Conservation (phyloP, 1,140 invertebrate species). For the Drosophila mojavensis region DNA sequence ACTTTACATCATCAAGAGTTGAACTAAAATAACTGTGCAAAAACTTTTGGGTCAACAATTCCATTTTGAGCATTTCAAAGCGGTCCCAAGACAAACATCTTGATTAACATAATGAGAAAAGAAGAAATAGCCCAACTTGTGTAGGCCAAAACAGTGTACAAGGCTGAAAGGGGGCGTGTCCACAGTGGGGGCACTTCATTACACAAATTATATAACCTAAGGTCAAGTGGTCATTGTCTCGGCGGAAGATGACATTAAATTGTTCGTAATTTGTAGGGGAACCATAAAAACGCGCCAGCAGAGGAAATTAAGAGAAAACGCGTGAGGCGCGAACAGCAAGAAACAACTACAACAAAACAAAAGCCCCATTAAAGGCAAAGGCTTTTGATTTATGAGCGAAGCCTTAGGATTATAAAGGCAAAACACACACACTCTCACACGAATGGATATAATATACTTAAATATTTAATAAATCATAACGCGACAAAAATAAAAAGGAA, state of each 20-base stretch:
- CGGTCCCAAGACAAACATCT: conserved; percentile 31
- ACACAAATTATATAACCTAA: conserved; percentile 43
- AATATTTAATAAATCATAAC: conserved; percentile 46
- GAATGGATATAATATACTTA: conserved; percentile 14
- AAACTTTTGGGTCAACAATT: conserved; percentile 41
- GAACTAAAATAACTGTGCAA: conserved; percentile 7
- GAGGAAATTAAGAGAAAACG: conserved; percentile 35
- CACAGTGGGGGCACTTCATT: not conserved
- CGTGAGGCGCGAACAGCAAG: conserved; percentile 23
- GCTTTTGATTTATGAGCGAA: conserved; percentile 33
- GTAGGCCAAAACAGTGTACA: conserved; percentile 27
- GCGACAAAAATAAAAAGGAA: not conserved
- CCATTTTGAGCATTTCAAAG: conserved; percentile 17
- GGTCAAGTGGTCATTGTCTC: conserved; percentile 65
- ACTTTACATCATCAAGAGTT: not conserved
- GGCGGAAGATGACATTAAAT: conserved; percentile 52
- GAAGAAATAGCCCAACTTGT: conserved; percentile 7
- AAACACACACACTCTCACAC: not conserved
- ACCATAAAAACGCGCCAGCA: conserved; percentile 38
- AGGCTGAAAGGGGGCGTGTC: conserved; percentile 24
- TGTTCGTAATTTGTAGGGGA: conserved; percentile 48
- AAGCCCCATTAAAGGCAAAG: conserved; percentile 9
- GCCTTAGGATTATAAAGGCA: conserved; percentile 34
- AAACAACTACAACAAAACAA: conserved; percentile 10
- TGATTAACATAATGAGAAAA: conserved; percentile 59